Percentiles rank a stretch among this genome's conserved stretches.
These are phyloP conservation scores for Takifugu bimaculatus DNA, from an alignment of 2,113 vertebrate species.

Conservation along the genomic window DNA sequence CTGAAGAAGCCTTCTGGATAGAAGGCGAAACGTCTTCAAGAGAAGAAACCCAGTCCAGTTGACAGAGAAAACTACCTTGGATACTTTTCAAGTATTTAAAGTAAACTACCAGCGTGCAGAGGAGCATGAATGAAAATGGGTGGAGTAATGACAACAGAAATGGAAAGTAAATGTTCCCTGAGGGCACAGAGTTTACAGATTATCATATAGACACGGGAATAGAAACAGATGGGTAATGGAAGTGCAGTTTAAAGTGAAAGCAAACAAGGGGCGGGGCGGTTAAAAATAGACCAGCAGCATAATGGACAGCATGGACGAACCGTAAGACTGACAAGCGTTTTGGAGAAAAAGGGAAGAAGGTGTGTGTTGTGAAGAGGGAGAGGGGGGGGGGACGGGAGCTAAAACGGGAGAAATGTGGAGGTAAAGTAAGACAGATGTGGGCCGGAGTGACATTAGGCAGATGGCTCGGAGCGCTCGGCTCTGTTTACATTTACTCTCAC, in stretches of 20 bases:
- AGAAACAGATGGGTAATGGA: slow-evolving; percentile 39
- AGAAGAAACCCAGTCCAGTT: no score
- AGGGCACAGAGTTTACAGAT: slow-evolving; percentile 14
- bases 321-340: slow-evolving; percentile 46
- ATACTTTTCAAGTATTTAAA: no score
- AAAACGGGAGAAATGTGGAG: slow-evolving; percentile 6
- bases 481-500: slow-evolving; percentile 75
- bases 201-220: slow-evolving; percentile 22
- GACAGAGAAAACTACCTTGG: no score
- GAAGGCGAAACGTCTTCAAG: no score
- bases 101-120: no score
- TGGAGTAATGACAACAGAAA: neutral
- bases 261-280: slow-evolving; percentile 28
- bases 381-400: slow-evolving; percentile 11
- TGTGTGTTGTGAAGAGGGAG: slow-evolving; percentile 17
- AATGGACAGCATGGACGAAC: slow-evolving; percentile 47
- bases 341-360: slow-evolving; percentile 43
- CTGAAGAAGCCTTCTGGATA: no score
- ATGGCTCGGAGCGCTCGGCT: slow-evolving; percentile 68
- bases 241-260: slow-evolving; percentile 28
- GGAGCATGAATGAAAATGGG: no score
- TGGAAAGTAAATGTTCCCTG: slow-evolving; percentile 10
- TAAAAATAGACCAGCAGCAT: slow-evolving; percentile 16
- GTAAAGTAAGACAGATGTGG: slow-evolving; percentile 50
- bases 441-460: slow-evolving; percentile 75